Percentiles rank a stretch among this genome's conserved stretches.
These are phyloP conservation scores for Epirrita christyi DNA, from an alignment of 2,888 invertebrate species.

Conservation along the genomic window DNA sequence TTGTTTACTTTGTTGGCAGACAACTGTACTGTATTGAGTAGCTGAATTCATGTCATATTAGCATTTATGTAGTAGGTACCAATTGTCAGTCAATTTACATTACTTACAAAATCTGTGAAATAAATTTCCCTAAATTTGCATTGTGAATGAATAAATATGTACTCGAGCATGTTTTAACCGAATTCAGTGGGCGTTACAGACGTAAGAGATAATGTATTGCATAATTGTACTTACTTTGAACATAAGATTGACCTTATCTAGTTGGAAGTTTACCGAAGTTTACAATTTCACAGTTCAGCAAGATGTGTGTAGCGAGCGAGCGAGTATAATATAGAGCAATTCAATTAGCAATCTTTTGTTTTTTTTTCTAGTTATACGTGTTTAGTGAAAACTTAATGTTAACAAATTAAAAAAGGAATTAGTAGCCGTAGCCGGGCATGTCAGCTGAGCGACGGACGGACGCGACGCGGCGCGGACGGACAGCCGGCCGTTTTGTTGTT, in stretches of 20 bases:
- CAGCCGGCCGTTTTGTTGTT: too few species aligned
- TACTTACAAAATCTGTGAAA: slow-evolving; percentile 2
- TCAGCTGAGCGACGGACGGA: too few species aligned
- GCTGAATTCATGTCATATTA: neutral
- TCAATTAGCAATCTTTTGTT: too few species aligned
- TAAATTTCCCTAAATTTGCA: slow-evolving; percentile 2
- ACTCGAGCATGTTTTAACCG: neutral
- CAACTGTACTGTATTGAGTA: neutral
- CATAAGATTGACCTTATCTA: slow-evolving; percentile 17
- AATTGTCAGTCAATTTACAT: neutral
- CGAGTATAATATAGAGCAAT: too few species aligned
- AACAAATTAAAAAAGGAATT: too few species aligned
- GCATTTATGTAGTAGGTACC: neutral
- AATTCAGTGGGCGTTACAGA: neutral
- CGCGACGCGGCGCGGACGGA: too few species aligned
- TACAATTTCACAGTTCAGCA: neutral
- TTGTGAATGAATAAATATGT: neutral
- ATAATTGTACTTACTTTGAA: slow-evolving; percentile 43
- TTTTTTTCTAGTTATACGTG: too few species aligned
- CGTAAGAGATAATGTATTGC: slow-evolving; percentile 27
- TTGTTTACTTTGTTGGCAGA: neutral
- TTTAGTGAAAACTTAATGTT: too few species aligned
- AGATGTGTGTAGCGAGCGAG: too few species aligned
- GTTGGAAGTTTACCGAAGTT: neutral
- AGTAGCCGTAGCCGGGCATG: too few species aligned